Base-by-base conservation (phyloP, 2,797 vertebrate species). In the Clamator glandarius region DNA sequence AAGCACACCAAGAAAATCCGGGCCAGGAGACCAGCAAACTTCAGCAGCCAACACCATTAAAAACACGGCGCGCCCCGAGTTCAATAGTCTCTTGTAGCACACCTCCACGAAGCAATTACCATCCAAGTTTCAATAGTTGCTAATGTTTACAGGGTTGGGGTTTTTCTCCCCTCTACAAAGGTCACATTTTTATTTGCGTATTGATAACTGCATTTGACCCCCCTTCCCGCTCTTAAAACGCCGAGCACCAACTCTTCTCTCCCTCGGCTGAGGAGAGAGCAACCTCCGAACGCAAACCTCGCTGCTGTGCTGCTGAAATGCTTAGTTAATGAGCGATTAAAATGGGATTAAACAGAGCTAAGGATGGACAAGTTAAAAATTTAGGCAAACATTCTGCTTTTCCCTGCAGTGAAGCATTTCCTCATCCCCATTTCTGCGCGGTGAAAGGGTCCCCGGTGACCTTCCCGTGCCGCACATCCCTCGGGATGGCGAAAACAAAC, bases 221-320 rank as follows among this genome's bases (percentile, higher is more conserved):
- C 16, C 9, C 42, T 54, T 50, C 69, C 77, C 5, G 0, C 83
- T 74, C 50, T 25, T 57, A 21, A 84, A 90, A 62, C 12, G 6
- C 21, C 0, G 20, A 68, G 67, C 69, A 33, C 8, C 58, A 24
- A 18, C 23, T 33, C 62, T 44, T 74, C 31, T 29, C 50, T 61
- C 68, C 33, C 48, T 33, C 23, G 2, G 5, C 0, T 44, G 81
- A 55, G 28, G 7, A 8, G 1, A 1, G 1, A 18, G 74, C 78
- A 29, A 29, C 39, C 26, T 9, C 63, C 28, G 12, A 11, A 33
- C 1, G 8, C 44, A 29, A 31, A 15, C 67, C 63, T 51, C 15
- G 68, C 48, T 16, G 58, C 31, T 15, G 62, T 4, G 25, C 12
- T 35, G 83, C 67, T n/a, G 39, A 8, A 31, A 51, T 5, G 44